These are phyloP conservation scores for Lumbricus terrestris DNA, from an alignment of 2,888 invertebrate species.

Conservation along the genomic window DNA sequence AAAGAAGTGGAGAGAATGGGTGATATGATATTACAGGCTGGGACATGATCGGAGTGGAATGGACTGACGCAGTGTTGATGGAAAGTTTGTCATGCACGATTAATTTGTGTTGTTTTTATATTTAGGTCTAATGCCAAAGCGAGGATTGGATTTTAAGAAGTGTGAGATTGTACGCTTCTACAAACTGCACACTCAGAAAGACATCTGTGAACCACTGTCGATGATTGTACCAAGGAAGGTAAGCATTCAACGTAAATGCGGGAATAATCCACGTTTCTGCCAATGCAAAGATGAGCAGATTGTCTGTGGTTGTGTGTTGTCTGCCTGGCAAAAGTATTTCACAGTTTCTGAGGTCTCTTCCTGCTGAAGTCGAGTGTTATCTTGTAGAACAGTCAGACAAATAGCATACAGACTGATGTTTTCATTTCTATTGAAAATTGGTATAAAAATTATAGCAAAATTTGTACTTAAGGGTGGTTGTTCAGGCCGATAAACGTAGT, in stretches of 20 bases:
- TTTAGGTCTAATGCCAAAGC: conserved; percentile 87
- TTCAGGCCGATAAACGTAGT: too few relatives aligned
- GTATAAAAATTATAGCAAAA: too few relatives aligned
- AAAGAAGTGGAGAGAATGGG: too few relatives aligned
- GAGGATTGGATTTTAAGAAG: conserved; percentile 87
- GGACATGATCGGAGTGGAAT: too few relatives aligned
- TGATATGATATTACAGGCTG: too few relatives aligned
- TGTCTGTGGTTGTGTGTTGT: not conserved
- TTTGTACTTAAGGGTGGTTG: too few relatives aligned
- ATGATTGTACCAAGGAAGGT: conserved; percentile 93
- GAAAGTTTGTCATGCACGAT: not conserved
- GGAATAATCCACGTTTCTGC: too few relatives aligned
- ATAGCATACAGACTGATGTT: too few relatives aligned
- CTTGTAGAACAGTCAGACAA: too few relatives aligned
- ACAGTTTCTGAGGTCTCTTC: not conserved
- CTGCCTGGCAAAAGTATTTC: not conserved
- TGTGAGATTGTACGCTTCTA: conserved; percentile 95
- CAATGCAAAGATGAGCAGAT: not conserved
- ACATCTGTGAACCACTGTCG: conserved; percentile 85
- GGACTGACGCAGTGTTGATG: not conserved
- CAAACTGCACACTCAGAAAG: conserved; percentile 73
- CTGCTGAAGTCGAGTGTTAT: too few relatives aligned
- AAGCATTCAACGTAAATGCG: not conserved
- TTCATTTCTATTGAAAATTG: too few relatives aligned
- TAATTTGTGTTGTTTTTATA: not conserved